phyloP scores from a whole-genome alignment of 1,140 invertebrate genomes.

The Drosophila kikkawai region DNA sequence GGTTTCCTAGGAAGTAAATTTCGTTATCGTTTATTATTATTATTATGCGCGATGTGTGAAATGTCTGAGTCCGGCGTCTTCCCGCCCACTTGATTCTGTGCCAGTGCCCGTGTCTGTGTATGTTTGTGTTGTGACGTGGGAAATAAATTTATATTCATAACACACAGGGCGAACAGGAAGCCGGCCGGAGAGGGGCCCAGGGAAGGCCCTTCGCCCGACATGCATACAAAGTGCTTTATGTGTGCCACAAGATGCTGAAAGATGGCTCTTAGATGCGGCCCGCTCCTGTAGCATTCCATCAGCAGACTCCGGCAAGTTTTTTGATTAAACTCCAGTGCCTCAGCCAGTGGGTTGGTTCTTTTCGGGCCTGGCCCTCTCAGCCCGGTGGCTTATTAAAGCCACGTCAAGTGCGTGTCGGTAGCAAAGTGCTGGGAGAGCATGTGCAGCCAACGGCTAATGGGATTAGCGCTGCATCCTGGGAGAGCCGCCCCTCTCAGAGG shows the following conservation, averaged over 20 bases:
- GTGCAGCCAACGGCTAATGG: conserved; percentile 71
- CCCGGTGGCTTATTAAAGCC: conserved; percentile 61
- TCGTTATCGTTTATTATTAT: conserved; percentile 83
- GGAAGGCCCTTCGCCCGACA: conserved; percentile 42
- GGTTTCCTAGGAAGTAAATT: conserved; percentile 77
- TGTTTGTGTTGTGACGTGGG: conserved; percentile 76
- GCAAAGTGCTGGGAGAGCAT: conserved; percentile 34
- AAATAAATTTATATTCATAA: conserved; percentile 84
- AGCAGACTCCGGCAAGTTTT: conserved; percentile 66
- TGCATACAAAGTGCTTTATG: conserved; percentile 81
- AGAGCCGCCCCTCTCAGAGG: conserved; percentile 3
- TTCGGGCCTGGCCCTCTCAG: conserved; percentile 19
- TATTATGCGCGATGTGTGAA: conserved; percentile 82
- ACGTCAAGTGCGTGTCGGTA: conserved; percentile 41
- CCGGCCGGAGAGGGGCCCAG: conserved; percentile 13
- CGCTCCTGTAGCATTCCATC: conserved; percentile 64
- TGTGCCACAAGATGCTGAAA: conserved; percentile 66
- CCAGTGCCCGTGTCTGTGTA: conserved; percentile 29
- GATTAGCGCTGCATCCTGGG: conserved; percentile 47
- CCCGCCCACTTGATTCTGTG: conserved; percentile 37
- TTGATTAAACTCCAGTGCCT: conserved; percentile 71
- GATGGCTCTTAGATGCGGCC: conserved; percentile 43
- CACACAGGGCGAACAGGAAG: conserved; percentile 57
- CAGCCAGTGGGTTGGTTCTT: conserved; percentile 52
- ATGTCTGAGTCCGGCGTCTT: conserved; percentile 65